Evolutionary conservation across 2,888 invertebrate genomes (phyloP).

Genomic region (Mylabris sibirica): DNA sequence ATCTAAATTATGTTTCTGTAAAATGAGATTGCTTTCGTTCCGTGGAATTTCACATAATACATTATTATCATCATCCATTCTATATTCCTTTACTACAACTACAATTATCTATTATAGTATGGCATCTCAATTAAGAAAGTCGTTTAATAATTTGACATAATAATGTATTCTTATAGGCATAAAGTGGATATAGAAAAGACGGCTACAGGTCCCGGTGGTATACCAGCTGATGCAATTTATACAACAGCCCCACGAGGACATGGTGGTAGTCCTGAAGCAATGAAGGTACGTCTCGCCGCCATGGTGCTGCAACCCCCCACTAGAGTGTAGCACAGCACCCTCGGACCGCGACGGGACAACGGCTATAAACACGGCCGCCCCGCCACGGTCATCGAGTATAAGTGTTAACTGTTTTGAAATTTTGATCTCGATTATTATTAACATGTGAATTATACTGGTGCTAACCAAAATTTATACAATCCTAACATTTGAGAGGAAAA

Average conservation of each 20-base stretch:
- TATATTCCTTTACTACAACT: background rate
- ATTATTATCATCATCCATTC: conserved; percentile 21
- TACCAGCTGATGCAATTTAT: conserved; percentile 80
- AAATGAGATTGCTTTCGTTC: conserved; percentile 35
- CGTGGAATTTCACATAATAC: conserved; percentile 29
- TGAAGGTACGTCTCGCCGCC: conserved; percentile 90
- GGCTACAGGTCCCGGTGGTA: conserved; percentile 64
- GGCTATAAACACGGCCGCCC: conserved; percentile 51
- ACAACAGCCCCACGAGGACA: conserved; percentile 62
- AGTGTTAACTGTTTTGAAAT: conserved; percentile 58
- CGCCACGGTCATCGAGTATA: conserved; percentile 60
- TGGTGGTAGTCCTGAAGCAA: conserved; percentile 70
- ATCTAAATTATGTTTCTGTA: conserved; percentile 34
- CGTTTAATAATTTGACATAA: background rate
- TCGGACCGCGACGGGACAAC: conserved; percentile 49
- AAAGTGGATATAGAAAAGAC: conserved; percentile 62
- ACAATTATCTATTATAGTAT: background rate
- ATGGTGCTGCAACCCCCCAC: conserved; percentile 90
- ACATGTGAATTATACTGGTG: conserved; percentile 20
- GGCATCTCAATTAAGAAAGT: background rate
- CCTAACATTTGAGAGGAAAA: background rate
- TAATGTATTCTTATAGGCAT: conserved; percentile 48
- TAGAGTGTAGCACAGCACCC: conserved; percentile 72
- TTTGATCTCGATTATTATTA: background rate
- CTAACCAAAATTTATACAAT: conserved; percentile 16